Conservation (phyloP, 2,888 invertebrate genomes). For the Xanthorhoe spadicearia region DNA sequence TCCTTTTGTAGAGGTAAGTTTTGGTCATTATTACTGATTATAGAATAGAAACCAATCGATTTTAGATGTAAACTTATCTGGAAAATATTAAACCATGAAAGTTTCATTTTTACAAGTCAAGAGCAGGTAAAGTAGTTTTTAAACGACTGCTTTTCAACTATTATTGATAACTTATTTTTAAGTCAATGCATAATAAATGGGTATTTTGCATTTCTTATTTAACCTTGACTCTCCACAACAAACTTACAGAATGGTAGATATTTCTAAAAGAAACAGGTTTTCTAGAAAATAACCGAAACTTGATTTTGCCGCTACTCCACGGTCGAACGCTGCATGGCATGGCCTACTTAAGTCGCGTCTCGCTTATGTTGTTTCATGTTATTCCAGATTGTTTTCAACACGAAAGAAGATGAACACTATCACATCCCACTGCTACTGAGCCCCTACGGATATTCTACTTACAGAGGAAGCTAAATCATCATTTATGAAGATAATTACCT, state of each 20-base stretch:
- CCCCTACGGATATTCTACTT: constrained; percentile 91
- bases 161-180: no score
- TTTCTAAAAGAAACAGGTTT: not conserved
- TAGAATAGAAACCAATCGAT: no score
- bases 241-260: not conserved
- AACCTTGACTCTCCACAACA: not conserved
- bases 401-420: constrained; percentile 86
- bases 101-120: no score
- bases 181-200: not conserved
- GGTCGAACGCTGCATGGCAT: not conserved
- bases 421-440: constrained; percentile 91
- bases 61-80: no score
- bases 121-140: no score
- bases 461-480: constrained; percentile 86
- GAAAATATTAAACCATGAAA: no score
- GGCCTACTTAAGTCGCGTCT: not conserved
- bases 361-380: not conserved
- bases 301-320: not conserved
- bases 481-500: no score
- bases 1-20: constrained; percentile 90
- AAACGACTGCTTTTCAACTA: no score
- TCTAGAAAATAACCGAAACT: not conserved
- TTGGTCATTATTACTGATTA: no score
- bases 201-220: not conserved
- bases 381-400: constrained; percentile 88